These are phyloP conservation scores for Phymorhynchus buccinoides DNA, from an alignment of 1,140 invertebrate genomes.

Conservation along the genomic window DNA sequence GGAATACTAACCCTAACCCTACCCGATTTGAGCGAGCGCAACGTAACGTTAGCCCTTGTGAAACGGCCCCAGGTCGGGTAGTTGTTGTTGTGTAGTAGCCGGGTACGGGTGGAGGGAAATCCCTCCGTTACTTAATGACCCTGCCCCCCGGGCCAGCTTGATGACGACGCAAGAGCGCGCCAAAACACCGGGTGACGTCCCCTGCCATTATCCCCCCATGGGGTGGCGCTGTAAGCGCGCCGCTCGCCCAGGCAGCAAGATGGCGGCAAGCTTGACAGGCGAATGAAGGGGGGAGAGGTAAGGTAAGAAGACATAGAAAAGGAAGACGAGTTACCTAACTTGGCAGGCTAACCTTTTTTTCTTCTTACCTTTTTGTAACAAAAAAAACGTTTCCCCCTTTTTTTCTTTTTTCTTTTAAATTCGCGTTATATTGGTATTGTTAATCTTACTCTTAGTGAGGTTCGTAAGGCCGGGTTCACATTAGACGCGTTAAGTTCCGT, in stretches of 20 bases:
- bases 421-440: too few species aligned
- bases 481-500: too few species aligned
- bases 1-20: too few species aligned
- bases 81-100: background rate
- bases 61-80: background rate
- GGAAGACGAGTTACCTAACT: background rate
- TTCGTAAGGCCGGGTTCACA: too few species aligned
- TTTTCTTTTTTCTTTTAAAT: too few species aligned
- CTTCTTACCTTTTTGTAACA: too few species aligned
- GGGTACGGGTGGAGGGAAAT: background rate
- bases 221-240: conserved; percentile 41
- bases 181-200: conserved; percentile 39
- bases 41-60: too few species aligned
- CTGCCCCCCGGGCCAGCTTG: conserved; percentile 23
- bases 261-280: conserved; percentile 21
- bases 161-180: conserved; percentile 34
- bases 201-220: conserved; percentile 40
- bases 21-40: too few species aligned
- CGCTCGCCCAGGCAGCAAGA: conserved; percentile 35
- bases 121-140: conserved; percentile 38
- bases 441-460: too few species aligned
- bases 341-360: background rate
- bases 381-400: too few species aligned
- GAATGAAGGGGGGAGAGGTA: background rate
- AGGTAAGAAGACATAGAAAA: background rate